Base-by-base conservation (phyloP, 2,113 vertebrate species). In the Perognathus longimembris region DNA sequence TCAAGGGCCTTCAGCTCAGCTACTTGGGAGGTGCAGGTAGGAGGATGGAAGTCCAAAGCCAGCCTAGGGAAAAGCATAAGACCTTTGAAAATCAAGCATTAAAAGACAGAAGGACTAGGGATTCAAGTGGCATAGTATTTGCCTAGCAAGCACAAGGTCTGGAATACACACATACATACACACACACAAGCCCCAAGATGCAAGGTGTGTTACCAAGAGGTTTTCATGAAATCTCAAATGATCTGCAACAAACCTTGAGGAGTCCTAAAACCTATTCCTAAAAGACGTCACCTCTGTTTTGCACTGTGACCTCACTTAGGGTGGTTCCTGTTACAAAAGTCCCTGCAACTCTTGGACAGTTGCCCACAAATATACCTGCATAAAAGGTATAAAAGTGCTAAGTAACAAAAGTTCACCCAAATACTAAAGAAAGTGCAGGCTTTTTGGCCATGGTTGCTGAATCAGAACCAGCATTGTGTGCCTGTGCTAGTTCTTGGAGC, bases 181-280 rank as follows among this genome's bases (percentile, higher is more conserved):
- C 50, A 54, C 50, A 15, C 15, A 54, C 12, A 18, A 81, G 64
- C 22, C n/a, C 26, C 12, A 34, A 75, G 74, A 85, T 26, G 79
- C 2, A 71, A 3, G 50, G 20, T 17, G 45, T n/a, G 18, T 61
- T 50, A 54, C 54, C 42, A 71, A 85, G 40, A 79, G 40, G 15
- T 34, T 69, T 40, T 85, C 45, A 38, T 14, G 20, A 76, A 15
- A 73, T 61, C 22, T 76, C 71, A 83, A 10, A 67, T 2, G 20
- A 15, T 36, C 42, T 88, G 64, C 40, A 10, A 81, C 11, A 61
- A 91, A 50, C 2, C 32, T 42, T 34, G 22, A n/a, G n/a, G 70
- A n/a, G 42, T 45, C 84, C 17, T 64, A 70, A 94, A 79, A 73
- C 45, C 36, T 84, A n/a, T 75, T 73, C 67, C 82, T 26, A 34